phyloP scores from a whole-genome alignment of 2,888 invertebrate genomes.

The Loripinus fragilis region DNA sequence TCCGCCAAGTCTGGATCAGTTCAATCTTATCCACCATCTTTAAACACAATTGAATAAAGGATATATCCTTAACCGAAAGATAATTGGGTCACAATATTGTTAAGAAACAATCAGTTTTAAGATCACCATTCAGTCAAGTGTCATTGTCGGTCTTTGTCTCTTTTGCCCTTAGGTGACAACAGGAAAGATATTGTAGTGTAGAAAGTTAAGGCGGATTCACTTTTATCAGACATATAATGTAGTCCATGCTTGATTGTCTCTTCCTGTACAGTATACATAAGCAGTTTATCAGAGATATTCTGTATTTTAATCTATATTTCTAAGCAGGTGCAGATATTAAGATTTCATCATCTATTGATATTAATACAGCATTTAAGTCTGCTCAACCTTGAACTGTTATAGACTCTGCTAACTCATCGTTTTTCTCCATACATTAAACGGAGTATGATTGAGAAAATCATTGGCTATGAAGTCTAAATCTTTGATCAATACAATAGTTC shows the following conservation, averaged over 20 bases:
- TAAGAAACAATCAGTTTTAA: background rate
- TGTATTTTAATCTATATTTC: background rate
- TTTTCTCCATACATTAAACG: slow-evolving; percentile 7
- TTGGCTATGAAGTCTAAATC: slow-evolving; percentile 7
- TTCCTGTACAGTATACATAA: background rate
- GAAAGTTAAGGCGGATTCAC: background rate
- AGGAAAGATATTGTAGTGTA: slow-evolving; percentile 18
- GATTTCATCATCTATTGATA: background rate
- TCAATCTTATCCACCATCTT: background rate
- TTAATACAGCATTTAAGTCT: background rate
- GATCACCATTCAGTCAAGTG: slow-evolving; percentile 9
- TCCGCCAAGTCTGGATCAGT: too few species aligned
- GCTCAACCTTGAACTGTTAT: background rate
- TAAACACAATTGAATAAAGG: background rate
- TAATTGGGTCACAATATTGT: slow-evolving; percentile 18
- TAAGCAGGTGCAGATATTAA: background rate
- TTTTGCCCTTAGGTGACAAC: background rate
- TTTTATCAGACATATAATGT: background rate
- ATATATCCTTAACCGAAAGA: background rate
- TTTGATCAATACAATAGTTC: slow-evolving; percentile 17
- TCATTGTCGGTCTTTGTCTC: slow-evolving; percentile 8
- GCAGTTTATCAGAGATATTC: background rate
- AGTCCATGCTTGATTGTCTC: background rate
- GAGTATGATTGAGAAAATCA: slow-evolving; percentile 8
- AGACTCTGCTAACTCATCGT: background rate